Base-by-base conservation (phyloP, 2,888 invertebrate genomes). In the Drosophila sordidula region DNA sequence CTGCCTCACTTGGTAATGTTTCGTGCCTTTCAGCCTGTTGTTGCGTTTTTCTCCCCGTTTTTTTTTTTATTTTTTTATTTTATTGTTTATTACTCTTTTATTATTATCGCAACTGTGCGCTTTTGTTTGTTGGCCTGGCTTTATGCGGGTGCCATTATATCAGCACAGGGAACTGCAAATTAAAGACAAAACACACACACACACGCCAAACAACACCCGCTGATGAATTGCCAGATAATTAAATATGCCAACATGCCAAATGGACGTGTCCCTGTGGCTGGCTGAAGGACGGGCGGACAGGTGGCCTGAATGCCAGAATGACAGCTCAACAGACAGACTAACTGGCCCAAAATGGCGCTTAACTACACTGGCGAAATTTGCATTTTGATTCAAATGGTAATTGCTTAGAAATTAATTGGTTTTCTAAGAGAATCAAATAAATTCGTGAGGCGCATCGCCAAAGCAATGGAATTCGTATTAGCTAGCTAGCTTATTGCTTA, bases 51-150 rank as follows among this genome's bases (percentile, higher is more conserved):
- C 55, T 39, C 49, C 56, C 8, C 32, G 68, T 55, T 56, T 63
- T 55, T 62, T 59, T 79, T n/a, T 55, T 56, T 63, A 51, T 62
- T 59, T 79, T n/a, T n/a, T n/a, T n/a, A n/a, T n/a, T n/a, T 59
- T 80, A 78, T 87, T 81, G 81, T 89, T 85, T 89, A 81, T 89
- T 79, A 63, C 70, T 39, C 69, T 81, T 79, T 84, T 79, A 87
- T 81, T 72, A 74, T 78, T 80, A 78, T 87, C 72, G 77, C 73
- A 67, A 45, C 65, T 64, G 67, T 80, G 58, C 51, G 68, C 34
- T 73, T 65, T 52, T 62, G 61, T 62, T 57, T 55, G 38, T 25
- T 29, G 39, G 32, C 8, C 66, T 50, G 55, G 25, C 44, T 42
- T 64, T 65, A 65, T 74, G 71, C 58, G 73, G 75, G 57, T 32